These are phyloP conservation scores for Cacoxenus indagator DNA, from an alignment of 2,888 invertebrate genomes.

Conservation along the genomic window DNA sequence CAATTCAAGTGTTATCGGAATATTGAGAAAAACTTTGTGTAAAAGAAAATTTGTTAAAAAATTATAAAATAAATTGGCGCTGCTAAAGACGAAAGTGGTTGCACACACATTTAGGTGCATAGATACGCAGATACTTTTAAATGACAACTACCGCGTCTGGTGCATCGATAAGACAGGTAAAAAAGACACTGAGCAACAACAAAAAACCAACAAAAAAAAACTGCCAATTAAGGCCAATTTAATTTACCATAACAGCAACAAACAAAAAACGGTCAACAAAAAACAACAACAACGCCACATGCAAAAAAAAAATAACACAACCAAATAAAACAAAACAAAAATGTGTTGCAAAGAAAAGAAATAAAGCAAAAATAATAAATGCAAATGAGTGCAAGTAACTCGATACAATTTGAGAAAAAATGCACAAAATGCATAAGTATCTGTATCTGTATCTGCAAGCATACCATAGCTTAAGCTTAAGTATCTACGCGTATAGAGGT, in stretches of 20 bases:
- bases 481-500: not conserved
- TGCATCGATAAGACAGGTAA: constrained; percentile 9
- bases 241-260: constrained; percentile 45
- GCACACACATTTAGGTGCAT: not conserved
- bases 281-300: constrained; percentile 28
- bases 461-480: not conserved
- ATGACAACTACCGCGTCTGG: constrained; percentile 12
- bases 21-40: not conserved
- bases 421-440: not conserved
- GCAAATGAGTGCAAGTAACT: constrained; percentile 63
- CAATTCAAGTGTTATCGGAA: not conserved
- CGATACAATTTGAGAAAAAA: constrained; percentile 47
- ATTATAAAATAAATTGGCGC: not conserved
- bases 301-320: no score
- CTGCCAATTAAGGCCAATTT: constrained; percentile 62
- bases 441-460: not conserved
- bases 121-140: not conserved
- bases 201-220: constrained; percentile 45
- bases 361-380: constrained; percentile 32
- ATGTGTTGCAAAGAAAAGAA: constrained; percentile 15
- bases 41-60: not conserved
- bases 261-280: constrained; percentile 50
- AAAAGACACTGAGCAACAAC: not conserved
- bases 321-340: constrained; percentile 24
- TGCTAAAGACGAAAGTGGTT: not conserved